Base-by-base conservation (phyloP, 1,140 invertebrate genomes). In the Scaptomyza graminum region DNA sequence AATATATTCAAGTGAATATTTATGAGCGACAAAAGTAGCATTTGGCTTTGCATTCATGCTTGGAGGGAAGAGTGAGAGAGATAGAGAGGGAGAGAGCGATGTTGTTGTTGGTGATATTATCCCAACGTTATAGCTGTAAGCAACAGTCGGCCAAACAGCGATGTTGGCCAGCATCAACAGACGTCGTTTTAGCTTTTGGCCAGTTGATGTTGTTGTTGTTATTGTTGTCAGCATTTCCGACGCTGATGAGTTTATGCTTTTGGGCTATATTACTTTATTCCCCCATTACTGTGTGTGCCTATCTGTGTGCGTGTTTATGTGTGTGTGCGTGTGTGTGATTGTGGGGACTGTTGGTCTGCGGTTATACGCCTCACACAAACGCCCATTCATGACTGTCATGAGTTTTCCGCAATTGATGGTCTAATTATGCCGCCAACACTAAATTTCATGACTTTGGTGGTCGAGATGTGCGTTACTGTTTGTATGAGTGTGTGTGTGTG, bases 361-460 rank as follows among this genome's bases (percentile, higher is more conserved):
- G 77, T 59, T 75, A 34, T 37, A 25, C 59, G 25, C 18, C 68
- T 16, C 52, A 57, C 55, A 55, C 63, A 56, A 52, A 56, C 68
- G 60, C 59, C 75, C 83, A 88, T 87, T 87, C 88, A 90, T 84
- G 88, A 88, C 87, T 88, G 77, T 87, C 88, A 88, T 90, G 88
- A 90, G 84, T 90, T 84, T 88, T 88, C 83, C 88, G 83, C 88
- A 90, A 90, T 90, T 90, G 88, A 90, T 90, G 88, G 88, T 90
- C 88, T 90, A 90, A 90, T 90, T 90, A 90, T 90, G 83, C 88
- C 88, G 78, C 83, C 88, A 90, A 90, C 88, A 80, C 74, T 81
- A 90, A 87, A 90, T 90, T 90, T 85, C 81, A 90, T 85, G 81
- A 90, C 78, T 90, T 69, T 74, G 76, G 78, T 76, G 80, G 83